phyloP scores from a whole-genome alignment of 2,113 vertebrate genomes.

The Urocitellus parryii region DNA sequence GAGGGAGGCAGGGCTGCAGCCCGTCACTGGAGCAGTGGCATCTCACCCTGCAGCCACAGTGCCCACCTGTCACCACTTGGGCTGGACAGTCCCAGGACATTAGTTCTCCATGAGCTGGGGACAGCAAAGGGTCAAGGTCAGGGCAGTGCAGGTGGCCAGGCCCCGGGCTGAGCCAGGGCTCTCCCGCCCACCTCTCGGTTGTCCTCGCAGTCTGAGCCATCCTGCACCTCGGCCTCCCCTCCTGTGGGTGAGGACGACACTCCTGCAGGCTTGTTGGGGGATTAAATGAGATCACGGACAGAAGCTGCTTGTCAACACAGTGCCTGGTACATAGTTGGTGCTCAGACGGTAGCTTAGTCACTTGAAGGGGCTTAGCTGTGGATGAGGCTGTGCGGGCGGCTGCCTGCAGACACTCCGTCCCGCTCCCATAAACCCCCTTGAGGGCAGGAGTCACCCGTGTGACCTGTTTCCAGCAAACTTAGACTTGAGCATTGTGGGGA shows the following conservation, averaged over 20 bases:
- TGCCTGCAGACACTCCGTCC: fast-evolving
- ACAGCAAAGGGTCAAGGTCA: background rate
- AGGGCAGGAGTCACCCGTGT: background rate
- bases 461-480: background rate
- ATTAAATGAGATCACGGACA: conserved; percentile 65
- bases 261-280: conserved; percentile 68
- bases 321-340: conserved; percentile 72
- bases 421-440: background rate
- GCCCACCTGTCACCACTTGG: background rate
- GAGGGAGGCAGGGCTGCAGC: background rate
- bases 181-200: background rate
- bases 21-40: background rate
- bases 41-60: background rate
- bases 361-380: background rate
- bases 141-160: background rate
- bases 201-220: background rate
- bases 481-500: background rate
- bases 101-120: background rate
- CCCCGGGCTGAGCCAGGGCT: background rate
- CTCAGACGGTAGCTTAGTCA: background rate
- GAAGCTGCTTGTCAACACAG: conserved; percentile 60
- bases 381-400: background rate
- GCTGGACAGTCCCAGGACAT: background rate
- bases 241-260: background rate
- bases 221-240: conserved; percentile 48